These are phyloP conservation scores for Minunthozetes semirufus DNA, from an alignment of 2,888 invertebrate genomes.

Conservation along the genomic window DNA sequence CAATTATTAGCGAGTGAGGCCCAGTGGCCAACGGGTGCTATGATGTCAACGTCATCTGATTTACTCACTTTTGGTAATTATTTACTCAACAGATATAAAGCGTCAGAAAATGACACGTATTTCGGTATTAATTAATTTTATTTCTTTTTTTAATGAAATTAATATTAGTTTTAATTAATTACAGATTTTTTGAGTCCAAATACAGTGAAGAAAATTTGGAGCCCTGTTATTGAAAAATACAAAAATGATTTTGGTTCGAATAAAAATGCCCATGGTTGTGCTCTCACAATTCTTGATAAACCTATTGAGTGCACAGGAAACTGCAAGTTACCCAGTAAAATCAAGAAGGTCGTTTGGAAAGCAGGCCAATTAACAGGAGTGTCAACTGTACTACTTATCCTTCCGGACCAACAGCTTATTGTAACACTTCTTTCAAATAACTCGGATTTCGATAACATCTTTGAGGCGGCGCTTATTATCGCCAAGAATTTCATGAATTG, in stretches of 20 bases:
- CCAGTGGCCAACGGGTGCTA: not conserved
- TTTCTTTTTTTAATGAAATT: no score
- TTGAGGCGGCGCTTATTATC: not conserved
- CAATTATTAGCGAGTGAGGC: not conserved
- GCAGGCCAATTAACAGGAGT: not conserved
- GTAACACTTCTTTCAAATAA: not conserved
- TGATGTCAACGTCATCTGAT: not conserved
- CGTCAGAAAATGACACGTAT: no score
- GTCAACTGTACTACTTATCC: not conserved
- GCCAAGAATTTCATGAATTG: not conserved
- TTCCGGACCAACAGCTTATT: not conserved
- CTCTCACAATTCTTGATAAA: not conserved
- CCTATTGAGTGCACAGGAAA: not conserved
- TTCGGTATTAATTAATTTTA: no score
- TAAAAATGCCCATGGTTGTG: not conserved
- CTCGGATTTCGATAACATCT: not conserved
- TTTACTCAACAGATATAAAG: not conserved
- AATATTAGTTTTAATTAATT: not conserved
- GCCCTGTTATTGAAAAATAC: no score
- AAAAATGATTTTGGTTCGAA: no score
- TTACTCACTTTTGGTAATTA: not conserved
- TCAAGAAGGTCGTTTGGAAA: not conserved
- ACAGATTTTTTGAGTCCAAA: no score
- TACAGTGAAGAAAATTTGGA: no score
- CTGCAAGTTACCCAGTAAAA: not conserved